These are phyloP conservation scores for Onychomys torridus DNA, from an alignment of 2,797 vertebrate genomes.

Conservation along the genomic window DNA sequence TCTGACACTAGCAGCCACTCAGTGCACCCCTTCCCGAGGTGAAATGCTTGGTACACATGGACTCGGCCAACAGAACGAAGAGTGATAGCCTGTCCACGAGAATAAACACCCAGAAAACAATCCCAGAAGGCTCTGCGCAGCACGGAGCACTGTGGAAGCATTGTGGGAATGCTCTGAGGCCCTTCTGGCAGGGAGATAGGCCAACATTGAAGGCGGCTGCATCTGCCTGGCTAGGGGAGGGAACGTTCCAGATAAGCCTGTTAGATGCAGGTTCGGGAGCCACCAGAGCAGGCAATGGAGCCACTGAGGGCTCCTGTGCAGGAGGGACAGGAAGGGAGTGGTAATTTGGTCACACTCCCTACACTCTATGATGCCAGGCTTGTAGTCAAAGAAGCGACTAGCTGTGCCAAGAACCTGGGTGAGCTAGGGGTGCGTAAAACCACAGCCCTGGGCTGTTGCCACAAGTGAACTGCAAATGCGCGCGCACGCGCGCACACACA, in stretches of 20 bases:
- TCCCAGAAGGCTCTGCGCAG: background rate
- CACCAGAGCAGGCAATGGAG: background rate
- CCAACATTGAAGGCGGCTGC: background rate
- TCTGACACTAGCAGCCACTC: background rate
- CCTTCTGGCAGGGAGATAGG: background rate
- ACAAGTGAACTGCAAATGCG: constrained; percentile 54
- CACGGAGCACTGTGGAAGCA: background rate
- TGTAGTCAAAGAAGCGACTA: constrained; percentile 79
- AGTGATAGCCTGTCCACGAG: background rate
- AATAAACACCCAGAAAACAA: background rate
- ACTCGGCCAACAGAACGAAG: background rate
- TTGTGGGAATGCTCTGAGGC: background rate
- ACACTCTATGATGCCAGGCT: constrained; percentile 68
- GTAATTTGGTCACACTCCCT: constrained; percentile 61
- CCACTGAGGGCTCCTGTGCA: background rate
- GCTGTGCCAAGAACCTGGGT: constrained; percentile 75
- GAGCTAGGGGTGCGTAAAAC: constrained; percentile 60
- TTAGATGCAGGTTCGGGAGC: background rate
- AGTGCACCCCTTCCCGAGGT: background rate
- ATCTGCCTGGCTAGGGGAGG: background rate
- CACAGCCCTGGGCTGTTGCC: constrained; percentile 72
- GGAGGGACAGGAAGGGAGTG: constrained; percentile 72
- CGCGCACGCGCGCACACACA: constrained; percentile 17
- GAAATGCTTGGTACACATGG: background rate
- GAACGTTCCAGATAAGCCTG: background rate